phyloP scores from a whole-genome alignment of 2,888 invertebrate species.

The Timema cristinae region DNA sequence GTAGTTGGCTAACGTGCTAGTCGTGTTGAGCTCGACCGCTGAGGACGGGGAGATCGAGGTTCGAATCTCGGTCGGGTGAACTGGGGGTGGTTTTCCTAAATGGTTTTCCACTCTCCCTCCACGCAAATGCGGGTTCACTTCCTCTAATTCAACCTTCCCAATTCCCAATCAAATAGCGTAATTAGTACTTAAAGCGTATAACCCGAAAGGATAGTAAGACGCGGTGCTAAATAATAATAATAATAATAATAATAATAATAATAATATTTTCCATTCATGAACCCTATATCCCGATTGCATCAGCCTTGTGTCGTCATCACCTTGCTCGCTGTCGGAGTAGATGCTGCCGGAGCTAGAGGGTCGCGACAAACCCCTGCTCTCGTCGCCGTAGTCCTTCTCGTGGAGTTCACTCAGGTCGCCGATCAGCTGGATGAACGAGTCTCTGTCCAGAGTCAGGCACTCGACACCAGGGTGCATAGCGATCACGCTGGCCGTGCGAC shows the following conservation, averaged over 20 bases:
- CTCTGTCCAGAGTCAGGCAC: slow-evolving; percentile 63
- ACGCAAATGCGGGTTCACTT: too few relatives aligned
- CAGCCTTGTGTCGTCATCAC: not conserved
- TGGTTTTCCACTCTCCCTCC: too few relatives aligned
- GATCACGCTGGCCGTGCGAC: slow-evolving; percentile 64
- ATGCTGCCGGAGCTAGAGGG: slow-evolving; percentile 44
- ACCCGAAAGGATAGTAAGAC: not conserved
- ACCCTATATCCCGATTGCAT: too few relatives aligned
- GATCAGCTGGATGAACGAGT: slow-evolving; percentile 69
- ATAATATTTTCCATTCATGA: too few relatives aligned
- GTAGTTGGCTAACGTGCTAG: too few relatives aligned
- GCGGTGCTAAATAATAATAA: not conserved
- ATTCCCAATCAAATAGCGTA: too few relatives aligned
- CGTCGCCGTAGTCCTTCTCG: slow-evolving; percentile 70
- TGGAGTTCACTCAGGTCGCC: slow-evolving; percentile 70
- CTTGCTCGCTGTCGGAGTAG: slow-evolving; percentile 37
- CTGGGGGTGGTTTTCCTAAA: too few relatives aligned
- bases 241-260: not conserved
- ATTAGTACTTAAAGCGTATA: too few relatives aligned
- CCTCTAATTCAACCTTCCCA: too few relatives aligned
- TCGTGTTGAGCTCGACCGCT: too few relatives aligned
- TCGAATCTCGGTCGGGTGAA: too few relatives aligned
- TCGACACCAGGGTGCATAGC: slow-evolving; percentile 58
- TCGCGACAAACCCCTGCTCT: slow-evolving; percentile 49
- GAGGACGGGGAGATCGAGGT: too few relatives aligned